Base-by-base conservation (phyloP, 2,888 invertebrate species). In the Drosophila rubida region DNA sequence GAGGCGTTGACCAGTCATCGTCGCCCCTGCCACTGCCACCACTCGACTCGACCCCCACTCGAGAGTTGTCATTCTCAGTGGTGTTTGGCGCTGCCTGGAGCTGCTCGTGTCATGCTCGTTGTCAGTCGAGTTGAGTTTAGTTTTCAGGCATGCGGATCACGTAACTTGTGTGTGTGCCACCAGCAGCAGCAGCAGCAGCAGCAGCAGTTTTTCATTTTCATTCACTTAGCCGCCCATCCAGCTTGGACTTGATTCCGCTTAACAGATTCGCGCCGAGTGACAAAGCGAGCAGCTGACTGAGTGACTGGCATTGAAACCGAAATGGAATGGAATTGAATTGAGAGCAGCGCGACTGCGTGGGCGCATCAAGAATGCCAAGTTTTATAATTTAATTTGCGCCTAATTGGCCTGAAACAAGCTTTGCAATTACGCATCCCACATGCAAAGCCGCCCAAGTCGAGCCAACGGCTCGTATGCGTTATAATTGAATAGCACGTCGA, bases 141-240 rank as follows among this genome's bases (percentile, higher is more conserved):
- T 32, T 74, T 11, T 44, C 55, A 59, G 60, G 51, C 49, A 80
- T 77, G 81, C 83, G 57, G 55, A 70, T 76, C 88, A 88, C 85
- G 84, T 84, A 87, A 74, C 71, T 67, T 72, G 70, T 73, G 75
- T 72, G 70, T 73, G 75, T 81, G 79, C 82, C 68, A 72, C 63
- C 80, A 81, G 80, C 78, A 75, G n/a, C n/a, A n/a, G n/a, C n/a
- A n/a, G n/a, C n/a, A n/a, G n/a, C n/a, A n/a, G n/a, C n/a, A n/a
- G n/a, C n/a, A n/a, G n/a, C n/a, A n/a, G n/a, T 86, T 87, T 83
- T 86, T 78, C 87, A 86, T 80, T 88, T 88, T 88, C 84, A 86
- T 88, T 83, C 88, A 83, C 80, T 88, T 83, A 83, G n/a, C n/a
- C n/a, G n/a, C n/a, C n/a, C n/a, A n/a, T n/a, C n/a, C n/a, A n/a